Percentiles rank a stretch among this genome's conserved stretches.
phyloP scores from a whole-genome alignment of 1,140 invertebrate species.

The Melitaea cinxia region DNA sequence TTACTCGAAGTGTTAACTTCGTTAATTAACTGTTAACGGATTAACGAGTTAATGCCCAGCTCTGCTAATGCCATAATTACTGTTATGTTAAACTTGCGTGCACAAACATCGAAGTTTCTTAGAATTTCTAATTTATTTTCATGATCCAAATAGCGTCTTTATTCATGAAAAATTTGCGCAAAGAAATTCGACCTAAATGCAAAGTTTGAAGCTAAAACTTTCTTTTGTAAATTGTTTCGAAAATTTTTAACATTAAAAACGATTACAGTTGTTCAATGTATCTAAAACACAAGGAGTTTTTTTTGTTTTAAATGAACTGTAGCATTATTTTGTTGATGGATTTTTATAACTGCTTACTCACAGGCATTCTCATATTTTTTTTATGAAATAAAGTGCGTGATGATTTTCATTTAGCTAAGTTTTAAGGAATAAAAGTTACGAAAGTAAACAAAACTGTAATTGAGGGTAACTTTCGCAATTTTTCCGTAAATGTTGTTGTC shows the following conservation, averaged over 20 bases:
- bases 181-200: not conserved
- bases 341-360: not conserved
- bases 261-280: too few species aligned
- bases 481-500: not conserved
- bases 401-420: constrained; percentile 43
- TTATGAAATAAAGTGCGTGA: constrained; percentile 43
- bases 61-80: constrained; percentile 60
- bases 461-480: constrained; percentile 26
- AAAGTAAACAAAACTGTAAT: constrained; percentile 54
- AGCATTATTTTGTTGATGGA: not conserved
- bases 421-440: constrained; percentile 39
- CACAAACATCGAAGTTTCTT: constrained; percentile 37
- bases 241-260: too few species aligned
- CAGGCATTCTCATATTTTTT: not conserved
- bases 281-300: too few species aligned
- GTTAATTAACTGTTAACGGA: too few species aligned
- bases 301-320: too few species aligned
- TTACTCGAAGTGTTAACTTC: too few species aligned
- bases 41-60: too few species aligned
- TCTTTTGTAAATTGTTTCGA: too few species aligned
- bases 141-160: constrained; percentile 21
- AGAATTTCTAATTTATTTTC: constrained; percentile 5
- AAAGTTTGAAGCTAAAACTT: constrained; percentile 16
- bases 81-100: constrained; percentile 63
- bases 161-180: not conserved